A percentile compares a stretch with the other conserved stretches of the same genome.
Evolutionary conservation across 2,888 invertebrate species (phyloP).

Genomic region (Eristalinus sepulchralis): DNA sequence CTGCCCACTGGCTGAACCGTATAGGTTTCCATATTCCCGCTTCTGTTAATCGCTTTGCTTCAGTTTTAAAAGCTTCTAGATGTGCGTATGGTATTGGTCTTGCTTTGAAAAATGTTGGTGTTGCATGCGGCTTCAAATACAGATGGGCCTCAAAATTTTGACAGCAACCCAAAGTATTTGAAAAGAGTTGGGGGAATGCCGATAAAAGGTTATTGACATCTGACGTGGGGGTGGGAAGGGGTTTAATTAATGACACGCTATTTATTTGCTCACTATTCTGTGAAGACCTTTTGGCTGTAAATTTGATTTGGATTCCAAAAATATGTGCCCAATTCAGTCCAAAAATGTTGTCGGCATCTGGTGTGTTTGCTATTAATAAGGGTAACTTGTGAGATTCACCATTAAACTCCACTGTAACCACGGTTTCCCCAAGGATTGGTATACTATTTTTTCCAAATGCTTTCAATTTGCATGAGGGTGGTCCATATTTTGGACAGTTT

Average conservation of each 20-base stretch:
- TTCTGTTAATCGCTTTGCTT: conserved; percentile 59
- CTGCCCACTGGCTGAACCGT: conserved; percentile 75
- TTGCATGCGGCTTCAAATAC: too few species aligned
- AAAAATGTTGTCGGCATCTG: too few species aligned
- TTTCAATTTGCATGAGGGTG: conserved; percentile 1
- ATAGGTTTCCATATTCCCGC: conserved; percentile 54
- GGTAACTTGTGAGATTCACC: conserved; percentile 62
- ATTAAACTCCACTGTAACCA: not conserved
- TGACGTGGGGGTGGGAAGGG: not conserved
- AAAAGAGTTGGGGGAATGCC: too few species aligned
- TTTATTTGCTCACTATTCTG: not conserved
- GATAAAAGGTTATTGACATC: conserved; percentile 4
- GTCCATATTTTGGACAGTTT: not conserved
- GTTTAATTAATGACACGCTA: not conserved
- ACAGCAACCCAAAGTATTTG: too few species aligned
- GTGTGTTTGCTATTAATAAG: conserved; percentile 35
- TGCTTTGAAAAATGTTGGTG: conserved; percentile 1
- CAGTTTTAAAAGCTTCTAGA: conserved; percentile 52
- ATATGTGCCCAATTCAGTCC: not conserved
- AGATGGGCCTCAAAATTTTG: too few species aligned
- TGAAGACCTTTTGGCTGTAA: not conserved
- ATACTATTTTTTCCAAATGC: not conserved
- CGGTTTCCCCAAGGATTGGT: not conserved
- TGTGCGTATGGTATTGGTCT: conserved; percentile 42
- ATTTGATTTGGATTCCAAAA: conserved; percentile 19